phyloP scores from a whole-genome alignment of 2,888 invertebrate species.

The Stratiomys singularior region DNA sequence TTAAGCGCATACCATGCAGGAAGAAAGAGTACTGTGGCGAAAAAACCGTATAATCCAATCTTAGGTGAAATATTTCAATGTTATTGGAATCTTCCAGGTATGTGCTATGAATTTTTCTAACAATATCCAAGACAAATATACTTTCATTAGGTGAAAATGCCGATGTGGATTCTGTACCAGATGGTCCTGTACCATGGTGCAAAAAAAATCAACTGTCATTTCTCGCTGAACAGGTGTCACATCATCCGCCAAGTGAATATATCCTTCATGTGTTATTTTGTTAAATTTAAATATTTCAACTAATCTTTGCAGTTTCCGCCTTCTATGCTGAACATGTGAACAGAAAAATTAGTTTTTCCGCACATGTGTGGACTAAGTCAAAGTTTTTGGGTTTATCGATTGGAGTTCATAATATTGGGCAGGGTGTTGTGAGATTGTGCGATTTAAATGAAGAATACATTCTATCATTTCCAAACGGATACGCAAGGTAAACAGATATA shows the following conservation, averaged over 20 bases:
- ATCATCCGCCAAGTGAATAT: conserved; percentile 92
- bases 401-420: conserved; percentile 97
- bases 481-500: conserved; percentile 89
- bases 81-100: conserved; percentile 79
- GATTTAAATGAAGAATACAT: conserved; percentile 94
- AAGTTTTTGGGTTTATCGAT: conserved; percentile 98
- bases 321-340: conserved; percentile 98
- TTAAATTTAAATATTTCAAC: conserved; percentile 28
- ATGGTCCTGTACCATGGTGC: conserved; percentile 94
- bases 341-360: conserved; percentile 91
- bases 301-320: conserved; percentile 80
- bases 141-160: conserved; percentile 54
- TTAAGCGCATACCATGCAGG: conserved; percentile 99
- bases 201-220: conserved; percentile 88
- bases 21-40: conserved; percentile 94
- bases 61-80: conserved; percentile 96
- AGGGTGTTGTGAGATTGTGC: conserved; percentile 89
- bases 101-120: background rate
- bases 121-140: background rate
- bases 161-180: conserved; percentile 67
- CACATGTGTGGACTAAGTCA: conserved; percentile 99
- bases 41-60: conserved; percentile 99
- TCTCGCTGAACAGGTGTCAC: conserved; percentile 98
- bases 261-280: background rate
- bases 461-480: conserved; percentile 97